Conservation (phyloP, 1,140 invertebrate genomes). For the Sarcophaga bullata region DNA sequence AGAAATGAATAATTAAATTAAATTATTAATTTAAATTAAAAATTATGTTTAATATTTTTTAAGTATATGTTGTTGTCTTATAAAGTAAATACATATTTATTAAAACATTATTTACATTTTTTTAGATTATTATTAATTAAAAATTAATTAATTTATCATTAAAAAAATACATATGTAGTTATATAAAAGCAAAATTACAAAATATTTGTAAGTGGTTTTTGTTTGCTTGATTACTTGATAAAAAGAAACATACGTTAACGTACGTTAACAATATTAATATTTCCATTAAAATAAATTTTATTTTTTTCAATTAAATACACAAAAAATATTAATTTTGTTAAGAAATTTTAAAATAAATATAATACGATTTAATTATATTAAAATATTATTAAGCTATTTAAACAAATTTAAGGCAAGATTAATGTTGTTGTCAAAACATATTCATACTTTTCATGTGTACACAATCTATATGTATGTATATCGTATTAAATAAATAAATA, state of each 20-base stretch:
- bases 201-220: no score
- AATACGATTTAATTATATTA: not conserved
- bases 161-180: no score
- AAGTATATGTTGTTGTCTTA: slow-evolving; percentile 36
- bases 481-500: no score
- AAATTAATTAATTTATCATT: no score
- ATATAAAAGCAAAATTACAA: no score
- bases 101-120: not conserved
- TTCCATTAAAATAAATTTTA: not conserved
- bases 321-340: not conserved
- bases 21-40: not conserved
- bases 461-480: not conserved
- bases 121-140: no score
- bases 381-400: not conserved
- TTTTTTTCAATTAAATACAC: not conserved
- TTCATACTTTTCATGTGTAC: not conserved
- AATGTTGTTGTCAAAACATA: not conserved
- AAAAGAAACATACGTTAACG: no score
- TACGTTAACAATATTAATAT: not conserved
- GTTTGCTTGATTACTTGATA: no score
- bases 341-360: not conserved
- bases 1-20: not conserved
- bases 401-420: slow-evolving; percentile 20
- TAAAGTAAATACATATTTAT: not conserved
- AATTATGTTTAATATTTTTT: not conserved